Evolutionary conservation across 2,888 invertebrate genomes (phyloP).

Genomic region (Ecdyonurus torrentis): DNA sequence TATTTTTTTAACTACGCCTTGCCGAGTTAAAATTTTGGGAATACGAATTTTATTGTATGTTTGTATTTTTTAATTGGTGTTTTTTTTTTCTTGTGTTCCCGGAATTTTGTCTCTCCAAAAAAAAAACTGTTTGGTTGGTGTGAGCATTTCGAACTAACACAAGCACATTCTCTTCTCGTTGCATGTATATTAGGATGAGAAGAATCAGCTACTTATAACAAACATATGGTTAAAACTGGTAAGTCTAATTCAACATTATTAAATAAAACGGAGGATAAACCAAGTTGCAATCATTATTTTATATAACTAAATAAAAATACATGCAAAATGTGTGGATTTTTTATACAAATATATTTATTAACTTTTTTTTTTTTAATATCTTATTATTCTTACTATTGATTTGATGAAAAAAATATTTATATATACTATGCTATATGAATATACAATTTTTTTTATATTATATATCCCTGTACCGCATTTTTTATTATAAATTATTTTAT

Average conservation of each 20-base stretch:
- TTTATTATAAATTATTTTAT: not conserved
- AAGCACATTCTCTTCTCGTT: constrained; percentile 28
- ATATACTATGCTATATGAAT: too few species aligned
- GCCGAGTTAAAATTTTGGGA: not conserved
- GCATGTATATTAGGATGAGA: constrained; percentile 59
- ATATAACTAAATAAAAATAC: not conserved
- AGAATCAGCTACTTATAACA: constrained; percentile 90
- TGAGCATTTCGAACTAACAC: constrained; percentile 16
- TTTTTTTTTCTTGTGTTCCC: not conserved
- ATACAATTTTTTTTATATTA: not conserved
- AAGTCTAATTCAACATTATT: constrained; percentile 32
- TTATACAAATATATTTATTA: not conserved
- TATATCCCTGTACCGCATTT: not conserved
- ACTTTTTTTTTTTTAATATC: not conserved
- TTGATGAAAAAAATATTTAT: too few species aligned
- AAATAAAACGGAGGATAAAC: constrained; percentile 13
- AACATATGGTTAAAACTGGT: constrained; percentile 95
- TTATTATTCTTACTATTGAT: too few species aligned
- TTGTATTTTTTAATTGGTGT: too few species aligned
- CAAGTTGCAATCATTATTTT: constrained; percentile 9
- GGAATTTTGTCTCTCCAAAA: not conserved
- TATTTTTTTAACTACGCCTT: not conserved
- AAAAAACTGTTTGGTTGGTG: constrained; percentile 10
- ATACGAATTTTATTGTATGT: too few species aligned
- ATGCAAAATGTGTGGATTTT: constrained; percentile 2